A percentile compares a stretch with the other conserved stretches of the same genome.
These are phyloP conservation scores for Drosophila paramelanica DNA, from an alignment of 2,888 invertebrate genomes.

Conservation along the genomic window DNA sequence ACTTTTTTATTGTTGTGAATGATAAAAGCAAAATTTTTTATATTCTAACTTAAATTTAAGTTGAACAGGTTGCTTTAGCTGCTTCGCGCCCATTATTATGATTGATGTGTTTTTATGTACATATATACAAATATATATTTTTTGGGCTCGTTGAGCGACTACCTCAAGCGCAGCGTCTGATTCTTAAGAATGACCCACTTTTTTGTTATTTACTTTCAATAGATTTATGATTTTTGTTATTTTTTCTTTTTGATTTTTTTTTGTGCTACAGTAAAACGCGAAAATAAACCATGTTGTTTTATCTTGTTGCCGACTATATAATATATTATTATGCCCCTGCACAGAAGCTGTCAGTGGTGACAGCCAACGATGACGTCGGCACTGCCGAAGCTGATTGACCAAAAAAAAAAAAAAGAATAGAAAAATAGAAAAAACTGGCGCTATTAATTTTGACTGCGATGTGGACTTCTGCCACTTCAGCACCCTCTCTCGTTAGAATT, in stretches of 20 bases:
- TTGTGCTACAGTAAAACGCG: conserved; percentile 24
- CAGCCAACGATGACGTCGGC: conserved; percentile 61
- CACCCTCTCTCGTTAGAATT: neutral
- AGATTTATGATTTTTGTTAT: conserved; percentile 53
- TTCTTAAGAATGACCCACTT: conserved; percentile 62
- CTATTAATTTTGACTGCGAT: conserved; percentile 64
- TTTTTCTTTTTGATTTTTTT: conserved; percentile 15
- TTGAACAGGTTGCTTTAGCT: conserved; percentile 6
- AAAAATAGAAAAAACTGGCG: conserved; percentile 34
- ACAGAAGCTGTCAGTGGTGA: conserved; percentile 62
- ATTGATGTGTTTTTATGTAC: conserved; percentile 55
- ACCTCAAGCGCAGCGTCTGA: conserved; percentile 38
- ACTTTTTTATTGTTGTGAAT: conserved; percentile 8
- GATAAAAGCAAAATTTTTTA: conserved; percentile 15
- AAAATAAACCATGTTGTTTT: conserved; percentile 47
- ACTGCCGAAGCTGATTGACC: conserved; percentile 13
- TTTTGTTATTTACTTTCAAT: conserved; percentile 72
- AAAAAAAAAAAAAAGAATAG: conserved; percentile 11
- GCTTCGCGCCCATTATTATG: conserved; percentile 45
- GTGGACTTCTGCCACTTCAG: neutral
- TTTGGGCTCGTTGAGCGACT: conserved; percentile 14
- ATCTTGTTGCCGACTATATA: conserved; percentile 28
- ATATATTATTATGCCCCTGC: conserved; percentile 43
- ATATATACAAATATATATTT: neutral
- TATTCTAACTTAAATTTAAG: conserved; percentile 26